Evolutionary conservation across 1,140 invertebrate species (phyloP).

Genomic region (Megalonaias nervosa): DNA sequence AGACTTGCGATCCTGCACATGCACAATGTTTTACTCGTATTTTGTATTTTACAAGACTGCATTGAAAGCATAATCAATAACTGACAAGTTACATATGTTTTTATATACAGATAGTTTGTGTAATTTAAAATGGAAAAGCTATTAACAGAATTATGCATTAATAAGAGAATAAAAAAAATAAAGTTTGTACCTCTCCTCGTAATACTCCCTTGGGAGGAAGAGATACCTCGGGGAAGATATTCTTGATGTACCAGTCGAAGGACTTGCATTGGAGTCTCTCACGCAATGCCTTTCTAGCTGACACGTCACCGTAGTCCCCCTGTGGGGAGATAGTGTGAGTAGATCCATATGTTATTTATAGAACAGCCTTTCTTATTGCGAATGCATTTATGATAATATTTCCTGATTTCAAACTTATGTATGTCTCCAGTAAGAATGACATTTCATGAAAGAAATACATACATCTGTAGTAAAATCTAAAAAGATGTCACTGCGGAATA

Average conservation of each 20-base stretch:
- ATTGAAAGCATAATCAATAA: background rate
- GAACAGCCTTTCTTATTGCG: background rate
- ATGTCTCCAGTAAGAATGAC: background rate
- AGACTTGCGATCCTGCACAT: too few species aligned
- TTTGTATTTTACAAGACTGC: background rate
- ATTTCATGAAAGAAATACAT: background rate
- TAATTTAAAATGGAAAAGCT: too few species aligned
- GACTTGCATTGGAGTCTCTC: conserved; percentile 90
- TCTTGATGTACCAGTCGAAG: conserved; percentile 97
- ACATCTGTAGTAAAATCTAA: background rate
- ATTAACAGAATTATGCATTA: too few species aligned
- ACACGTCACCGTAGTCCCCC: conserved; percentile 73
- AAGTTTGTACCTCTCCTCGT: conserved; percentile 49
- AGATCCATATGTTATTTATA: background rate
- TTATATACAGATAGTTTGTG: too few species aligned
- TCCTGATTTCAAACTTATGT: background rate
- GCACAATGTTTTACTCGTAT: too few species aligned
- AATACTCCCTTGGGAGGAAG: conserved; percentile 52
- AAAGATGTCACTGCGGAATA: too few species aligned
- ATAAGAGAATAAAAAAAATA: too few species aligned
- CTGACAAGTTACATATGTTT: background rate
- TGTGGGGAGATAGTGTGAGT: conserved; percentile 4
- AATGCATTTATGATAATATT: background rate
- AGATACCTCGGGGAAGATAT: conserved; percentile 93
- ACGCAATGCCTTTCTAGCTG: conserved; percentile 81